phyloP scores from a whole-genome alignment of 2,113 vertebrate genomes.

The Pelobates fuscus region DNA sequence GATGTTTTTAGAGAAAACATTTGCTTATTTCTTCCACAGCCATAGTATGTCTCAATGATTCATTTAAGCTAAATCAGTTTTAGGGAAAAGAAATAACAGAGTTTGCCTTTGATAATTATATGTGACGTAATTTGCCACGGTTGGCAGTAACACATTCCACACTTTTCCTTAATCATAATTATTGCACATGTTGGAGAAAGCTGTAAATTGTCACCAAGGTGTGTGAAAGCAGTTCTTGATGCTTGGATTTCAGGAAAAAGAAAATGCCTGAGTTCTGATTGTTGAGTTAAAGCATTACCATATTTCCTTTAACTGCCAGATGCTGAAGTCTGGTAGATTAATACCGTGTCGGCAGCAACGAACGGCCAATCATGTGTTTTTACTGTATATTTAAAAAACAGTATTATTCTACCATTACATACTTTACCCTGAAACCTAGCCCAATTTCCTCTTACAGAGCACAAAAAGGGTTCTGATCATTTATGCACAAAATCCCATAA shows the following conservation, averaged over 20 bases:
- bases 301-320: slow-evolving; percentile 42
- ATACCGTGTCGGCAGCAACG: slow-evolving; percentile 21
- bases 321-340: slow-evolving; percentile 33
- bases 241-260: slow-evolving; percentile 43
- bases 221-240: slow-evolving; percentile 18
- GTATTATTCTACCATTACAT: neutral
- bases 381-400: slow-evolving; percentile 5
- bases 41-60: too few species aligned
- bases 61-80: too few species aligned
- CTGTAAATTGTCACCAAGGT: slow-evolving; percentile 25
- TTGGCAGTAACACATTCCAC: slow-evolving; percentile 16
- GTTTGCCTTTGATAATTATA: slow-evolving; percentile 26
- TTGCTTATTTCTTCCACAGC: too few species aligned
- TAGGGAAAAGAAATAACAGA: neutral
- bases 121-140: slow-evolving; percentile 20
- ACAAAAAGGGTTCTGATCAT: slow-evolving; percentile 1
- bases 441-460: slow-evolving; percentile 9
- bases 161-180: slow-evolving; percentile 16
- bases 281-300: slow-evolving; percentile 34
- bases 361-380: slow-evolving; percentile 18
- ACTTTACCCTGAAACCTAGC: neutral
- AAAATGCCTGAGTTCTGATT: slow-evolving; percentile 23
- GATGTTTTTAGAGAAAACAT: too few species aligned
- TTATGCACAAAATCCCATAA: neutral
- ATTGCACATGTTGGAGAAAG: slow-evolving; percentile 6